Percentiles rank a stretch among this genome's conserved stretches.
Evolutionary conservation across 1,140 invertebrate genomes (phyloP).

Genomic region (Penaeus indicus): DNA sequence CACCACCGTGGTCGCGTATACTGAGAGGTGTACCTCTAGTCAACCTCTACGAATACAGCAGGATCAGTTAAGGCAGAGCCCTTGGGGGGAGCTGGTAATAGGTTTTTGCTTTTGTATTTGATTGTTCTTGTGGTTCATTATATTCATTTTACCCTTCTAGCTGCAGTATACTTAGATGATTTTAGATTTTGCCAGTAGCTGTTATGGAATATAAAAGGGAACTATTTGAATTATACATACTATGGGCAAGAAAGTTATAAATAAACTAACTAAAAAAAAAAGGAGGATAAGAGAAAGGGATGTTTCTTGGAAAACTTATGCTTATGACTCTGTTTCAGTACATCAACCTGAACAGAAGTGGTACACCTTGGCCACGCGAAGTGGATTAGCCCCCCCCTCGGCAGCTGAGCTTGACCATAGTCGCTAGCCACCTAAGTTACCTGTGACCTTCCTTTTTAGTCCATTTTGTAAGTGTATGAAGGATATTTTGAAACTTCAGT

Average conservation of each 20-base stretch:
- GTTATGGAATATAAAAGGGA: too few species aligned
- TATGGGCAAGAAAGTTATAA: too few species aligned
- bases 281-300: background rate
- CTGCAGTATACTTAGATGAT: too few species aligned
- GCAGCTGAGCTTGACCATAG: constrained; percentile 8
- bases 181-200: too few species aligned
- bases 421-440: too few species aligned
- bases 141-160: too few species aligned
- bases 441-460: too few species aligned
- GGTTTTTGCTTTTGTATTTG: background rate
- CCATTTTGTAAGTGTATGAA: too few species aligned
- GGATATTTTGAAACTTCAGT: too few species aligned
- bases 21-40: constrained; percentile 82
- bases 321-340: constrained; percentile 40
- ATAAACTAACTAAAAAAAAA: too few species aligned
- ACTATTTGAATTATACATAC: too few species aligned
- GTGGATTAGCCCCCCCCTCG: constrained; percentile 28
- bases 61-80: constrained; percentile 75
- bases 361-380: constrained; percentile 40
- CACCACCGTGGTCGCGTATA: constrained; percentile 87
- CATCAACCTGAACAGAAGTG: constrained; percentile 44
- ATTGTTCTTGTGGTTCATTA: too few species aligned
- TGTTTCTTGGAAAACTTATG: background rate
- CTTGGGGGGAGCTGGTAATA: background rate
- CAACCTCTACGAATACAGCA: constrained; percentile 81